Percentiles rank a stretch among this genome's conserved stretches.
These are phyloP conservation scores for Spicauda simplicius DNA, from an alignment of 2,888 invertebrate species.

Conservation along the genomic window DNA sequence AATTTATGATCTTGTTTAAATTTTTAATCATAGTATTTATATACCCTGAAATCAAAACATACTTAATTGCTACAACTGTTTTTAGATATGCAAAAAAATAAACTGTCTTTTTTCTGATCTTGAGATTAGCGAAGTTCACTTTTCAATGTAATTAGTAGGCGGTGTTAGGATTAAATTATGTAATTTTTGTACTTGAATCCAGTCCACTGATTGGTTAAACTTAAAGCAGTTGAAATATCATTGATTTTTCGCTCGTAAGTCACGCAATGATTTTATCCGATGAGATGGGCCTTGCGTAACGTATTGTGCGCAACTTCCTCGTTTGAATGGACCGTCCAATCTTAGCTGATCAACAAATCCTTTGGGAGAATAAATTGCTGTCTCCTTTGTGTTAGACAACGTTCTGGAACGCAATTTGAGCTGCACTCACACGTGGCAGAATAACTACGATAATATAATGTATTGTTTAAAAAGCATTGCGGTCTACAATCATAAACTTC, in stretches of 20 bases:
- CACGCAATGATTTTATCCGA: conserved; percentile 27
- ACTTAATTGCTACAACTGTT: too few species aligned
- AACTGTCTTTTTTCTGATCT: too few species aligned
- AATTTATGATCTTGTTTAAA: too few species aligned
- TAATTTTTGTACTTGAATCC: neutral
- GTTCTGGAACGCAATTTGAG: neutral
- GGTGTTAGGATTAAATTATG: neutral
- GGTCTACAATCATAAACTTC: too few species aligned
- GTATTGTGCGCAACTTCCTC: conserved; percentile 32
- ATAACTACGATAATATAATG: neutral
- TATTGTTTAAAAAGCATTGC: too few species aligned
- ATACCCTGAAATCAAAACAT: too few species aligned
- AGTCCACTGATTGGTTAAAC: neutral
- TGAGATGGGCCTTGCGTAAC: conserved; percentile 28
- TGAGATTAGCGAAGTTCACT: too few species aligned
- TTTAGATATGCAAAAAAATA: too few species aligned
- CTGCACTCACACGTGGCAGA: neutral
- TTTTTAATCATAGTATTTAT: too few species aligned
- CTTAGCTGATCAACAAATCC: conserved; percentile 22
- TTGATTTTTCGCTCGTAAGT: conserved; percentile 20
- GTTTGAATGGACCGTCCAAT: conserved; percentile 24
- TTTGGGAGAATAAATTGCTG: conserved; percentile 9
- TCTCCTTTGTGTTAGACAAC: neutral
- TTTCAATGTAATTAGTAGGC: too few species aligned
- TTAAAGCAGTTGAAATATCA: conserved; percentile 18